Conservation (phyloP, 2,797 vertebrate species). For the Meda fulgida region DNA sequence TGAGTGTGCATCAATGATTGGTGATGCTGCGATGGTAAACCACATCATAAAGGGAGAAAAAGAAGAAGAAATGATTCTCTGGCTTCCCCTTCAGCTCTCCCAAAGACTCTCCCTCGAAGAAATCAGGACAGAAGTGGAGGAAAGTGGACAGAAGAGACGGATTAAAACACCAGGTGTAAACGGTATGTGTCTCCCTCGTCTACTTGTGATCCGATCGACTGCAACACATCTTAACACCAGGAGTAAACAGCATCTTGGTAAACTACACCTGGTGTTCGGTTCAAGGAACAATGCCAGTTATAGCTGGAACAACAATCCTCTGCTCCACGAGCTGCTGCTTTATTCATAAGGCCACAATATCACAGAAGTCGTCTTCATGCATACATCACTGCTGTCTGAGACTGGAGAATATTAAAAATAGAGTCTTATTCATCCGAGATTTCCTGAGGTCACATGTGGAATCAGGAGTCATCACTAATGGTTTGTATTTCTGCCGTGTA, state of each 20-base stretch:
- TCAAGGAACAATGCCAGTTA: neutral
- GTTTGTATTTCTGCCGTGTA: neutral
- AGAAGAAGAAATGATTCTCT: neutral
- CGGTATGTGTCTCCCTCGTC: no score
- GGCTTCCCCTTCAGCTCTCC: neutral
- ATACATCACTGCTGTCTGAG: neutral
- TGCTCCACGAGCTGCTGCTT: neutral
- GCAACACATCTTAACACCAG: no score
- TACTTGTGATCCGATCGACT: no score
- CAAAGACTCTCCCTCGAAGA: no score
- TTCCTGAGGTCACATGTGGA: neutral
- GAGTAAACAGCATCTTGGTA: no score
- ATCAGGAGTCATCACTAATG: neutral
- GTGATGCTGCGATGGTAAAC: neutral
- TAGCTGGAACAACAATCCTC: neutral
- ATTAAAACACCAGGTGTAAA: no score
- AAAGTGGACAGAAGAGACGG: neutral
- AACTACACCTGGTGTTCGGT: neutral
- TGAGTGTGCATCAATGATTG: neutral
- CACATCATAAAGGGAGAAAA: neutral
- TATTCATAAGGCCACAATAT: neutral
- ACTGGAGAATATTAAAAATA: neutral
- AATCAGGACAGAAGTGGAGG: no score
- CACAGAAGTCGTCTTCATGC: neutral
- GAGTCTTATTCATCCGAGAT: neutral